Conservation (phyloP, 2,797 vertebrate species). For the Pangasius krempfi region DNA sequence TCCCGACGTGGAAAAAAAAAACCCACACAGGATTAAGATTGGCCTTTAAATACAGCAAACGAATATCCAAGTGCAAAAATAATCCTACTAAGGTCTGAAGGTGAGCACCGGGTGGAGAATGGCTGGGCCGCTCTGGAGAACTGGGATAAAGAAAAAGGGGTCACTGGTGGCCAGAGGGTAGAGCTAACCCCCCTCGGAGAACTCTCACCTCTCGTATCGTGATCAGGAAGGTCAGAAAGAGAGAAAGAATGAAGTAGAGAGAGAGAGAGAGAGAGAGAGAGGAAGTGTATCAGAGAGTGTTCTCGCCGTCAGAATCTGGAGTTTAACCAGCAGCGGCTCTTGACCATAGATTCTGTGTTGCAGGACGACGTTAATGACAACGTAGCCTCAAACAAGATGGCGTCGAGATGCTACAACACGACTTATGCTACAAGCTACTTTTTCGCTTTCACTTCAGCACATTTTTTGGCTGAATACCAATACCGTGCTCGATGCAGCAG, state of each 20-base stretch:
- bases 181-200: not conserved
- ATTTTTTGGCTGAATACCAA: no score
- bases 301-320: not conserved
- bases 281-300: not conserved
- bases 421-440: not conserved
- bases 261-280: not conserved
- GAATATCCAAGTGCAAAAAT: conserved; percentile 4
- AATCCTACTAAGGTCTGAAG: not conserved
- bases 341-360: not conserved
- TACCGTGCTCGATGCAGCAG: no score
- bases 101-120: not conserved
- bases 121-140: not conserved
- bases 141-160: not conserved
- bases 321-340: not conserved
- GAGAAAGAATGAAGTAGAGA: not conserved
- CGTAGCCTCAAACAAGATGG: not conserved
- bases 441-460: not conserved
- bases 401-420: not conserved
- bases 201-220: not conserved
- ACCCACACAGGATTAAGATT: not conserved
- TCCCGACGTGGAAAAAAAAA: not conserved
- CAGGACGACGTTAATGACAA: not conserved
- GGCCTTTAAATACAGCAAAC: conserved; percentile 4
- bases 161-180: not conserved
- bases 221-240: not conserved